Evolutionary conservation across 1,140 invertebrate species (phyloP).

Genomic region (Archivesica marissinica): DNA sequence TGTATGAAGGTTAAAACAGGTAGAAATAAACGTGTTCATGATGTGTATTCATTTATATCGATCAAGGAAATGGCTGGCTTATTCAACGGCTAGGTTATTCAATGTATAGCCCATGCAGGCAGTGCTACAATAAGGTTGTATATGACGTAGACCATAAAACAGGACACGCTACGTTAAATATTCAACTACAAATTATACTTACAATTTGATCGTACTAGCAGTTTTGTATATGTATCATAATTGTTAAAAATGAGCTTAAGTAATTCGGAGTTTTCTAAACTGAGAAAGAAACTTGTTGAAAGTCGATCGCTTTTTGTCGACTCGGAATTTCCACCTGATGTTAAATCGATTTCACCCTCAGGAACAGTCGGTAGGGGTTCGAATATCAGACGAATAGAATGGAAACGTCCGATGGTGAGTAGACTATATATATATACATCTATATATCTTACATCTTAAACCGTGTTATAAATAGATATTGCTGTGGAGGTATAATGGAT

Average conservation of each 20-base stretch:
- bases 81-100: not conserved
- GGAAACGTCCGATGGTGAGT: conserved; percentile 58
- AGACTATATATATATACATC: too few species aligned
- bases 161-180: not conserved
- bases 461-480: too few species aligned
- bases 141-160: conserved; percentile 31
- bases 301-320: conserved; percentile 62
- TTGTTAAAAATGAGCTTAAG: conserved; percentile 5
- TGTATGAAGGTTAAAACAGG: too few species aligned
- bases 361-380: conserved; percentile 24
- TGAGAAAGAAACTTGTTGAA: conserved; percentile 61
- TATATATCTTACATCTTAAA: too few species aligned
- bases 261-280: conserved; percentile 47
- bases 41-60: not conserved
- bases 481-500: too few species aligned
- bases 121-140: conserved; percentile 8
- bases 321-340: conserved; percentile 68
- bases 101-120: not conserved
- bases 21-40: too few species aligned
- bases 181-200: conserved; percentile 4
- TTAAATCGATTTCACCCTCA: conserved; percentile 56
- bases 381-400: conserved; percentile 35
- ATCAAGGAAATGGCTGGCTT: too few species aligned
- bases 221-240: not conserved
- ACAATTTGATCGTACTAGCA: not conserved